Conservation (phyloP, 2,113 vertebrate species). For the Colaptes auratus region DNA sequence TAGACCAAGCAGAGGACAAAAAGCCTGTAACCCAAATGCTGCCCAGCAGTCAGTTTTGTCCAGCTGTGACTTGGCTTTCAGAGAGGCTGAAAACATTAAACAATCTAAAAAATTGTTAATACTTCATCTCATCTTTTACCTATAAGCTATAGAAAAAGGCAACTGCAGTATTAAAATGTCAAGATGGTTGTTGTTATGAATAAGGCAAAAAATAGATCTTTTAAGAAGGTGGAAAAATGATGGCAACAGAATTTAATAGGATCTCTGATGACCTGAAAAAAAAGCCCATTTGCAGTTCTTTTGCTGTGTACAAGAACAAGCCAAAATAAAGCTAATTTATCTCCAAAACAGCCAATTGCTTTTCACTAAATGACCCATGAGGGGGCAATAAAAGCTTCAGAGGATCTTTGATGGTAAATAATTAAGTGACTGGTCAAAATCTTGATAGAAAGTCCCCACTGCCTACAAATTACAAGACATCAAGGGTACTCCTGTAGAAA, state of each 20-base stretch:
- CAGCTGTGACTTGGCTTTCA: neutral
- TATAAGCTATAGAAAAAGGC: neutral
- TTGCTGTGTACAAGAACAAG: conserved; percentile 20
- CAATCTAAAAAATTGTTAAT: neutral
- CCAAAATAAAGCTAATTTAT: conserved; percentile 75
- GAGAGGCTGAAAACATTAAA: neutral
- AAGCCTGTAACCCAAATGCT: rapidly evolving
- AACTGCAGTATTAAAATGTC: conserved; percentile 23
- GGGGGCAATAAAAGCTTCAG: conserved; percentile 73
- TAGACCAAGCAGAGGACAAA: neutral
- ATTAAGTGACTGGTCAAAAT: conserved; percentile 71
- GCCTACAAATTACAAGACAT: conserved; percentile 59
- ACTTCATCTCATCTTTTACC: neutral
- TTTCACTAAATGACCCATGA: conserved; percentile 69
- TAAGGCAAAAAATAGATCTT: conserved; percentile 30
- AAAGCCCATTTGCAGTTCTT: conserved; percentile 22
- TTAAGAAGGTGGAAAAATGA: conserved; percentile 64
- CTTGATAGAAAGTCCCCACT: conserved; percentile 56
- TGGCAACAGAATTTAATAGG: conserved; percentile 40
- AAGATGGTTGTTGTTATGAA: conserved; percentile 37
- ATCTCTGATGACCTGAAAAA: conserved; percentile 27
- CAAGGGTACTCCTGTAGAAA: neutral
- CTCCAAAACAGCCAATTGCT: conserved; percentile 69
- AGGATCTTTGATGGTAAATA: conserved; percentile 73
- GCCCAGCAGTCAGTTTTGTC: neutral